Conservation (phyloP, 2,888 invertebrate species). For the Ophion costatus region DNA sequence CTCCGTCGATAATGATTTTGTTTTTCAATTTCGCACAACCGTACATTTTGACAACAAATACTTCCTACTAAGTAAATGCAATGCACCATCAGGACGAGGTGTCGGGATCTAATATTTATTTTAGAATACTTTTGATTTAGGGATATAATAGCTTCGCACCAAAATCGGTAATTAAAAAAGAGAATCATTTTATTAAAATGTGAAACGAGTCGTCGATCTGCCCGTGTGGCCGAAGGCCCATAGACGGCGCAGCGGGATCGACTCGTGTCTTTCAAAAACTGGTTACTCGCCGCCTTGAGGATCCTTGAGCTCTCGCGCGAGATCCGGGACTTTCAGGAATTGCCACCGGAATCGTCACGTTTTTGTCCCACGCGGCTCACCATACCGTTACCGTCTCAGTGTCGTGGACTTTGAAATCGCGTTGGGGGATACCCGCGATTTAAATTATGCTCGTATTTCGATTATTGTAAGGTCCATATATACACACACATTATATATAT, state of each 20-base stretch:
- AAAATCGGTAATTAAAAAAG: not conserved
- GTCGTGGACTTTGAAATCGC: not conserved
- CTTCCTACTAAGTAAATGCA: too few species aligned
- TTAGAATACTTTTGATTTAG: too few species aligned
- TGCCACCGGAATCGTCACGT: not conserved
- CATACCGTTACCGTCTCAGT: not conserved
- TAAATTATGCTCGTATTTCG: not conserved
- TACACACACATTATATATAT: too few species aligned
- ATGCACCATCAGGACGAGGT: too few species aligned
- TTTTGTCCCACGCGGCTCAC: not conserved
- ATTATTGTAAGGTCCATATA: not conserved
- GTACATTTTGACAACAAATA: not conserved
- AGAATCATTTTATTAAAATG: not conserved
- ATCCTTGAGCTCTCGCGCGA: not conserved
- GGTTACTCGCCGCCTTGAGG: not conserved
- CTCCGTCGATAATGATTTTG: slow-evolving; percentile 21
- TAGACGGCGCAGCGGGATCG: not conserved
- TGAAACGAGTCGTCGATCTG: not conserved
- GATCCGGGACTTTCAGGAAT: not conserved
- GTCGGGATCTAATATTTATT: too few species aligned
- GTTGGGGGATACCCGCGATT: not conserved
- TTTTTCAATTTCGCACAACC: not conserved
- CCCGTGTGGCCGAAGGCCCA: not conserved
- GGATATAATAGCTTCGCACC: not conserved
- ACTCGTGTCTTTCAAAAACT: not conserved